Evolutionary conservation across 1,140 invertebrate genomes (phyloP), one percentile per base, ranked within the genome.

Genomic region (Archivesica marissinica): DNA sequence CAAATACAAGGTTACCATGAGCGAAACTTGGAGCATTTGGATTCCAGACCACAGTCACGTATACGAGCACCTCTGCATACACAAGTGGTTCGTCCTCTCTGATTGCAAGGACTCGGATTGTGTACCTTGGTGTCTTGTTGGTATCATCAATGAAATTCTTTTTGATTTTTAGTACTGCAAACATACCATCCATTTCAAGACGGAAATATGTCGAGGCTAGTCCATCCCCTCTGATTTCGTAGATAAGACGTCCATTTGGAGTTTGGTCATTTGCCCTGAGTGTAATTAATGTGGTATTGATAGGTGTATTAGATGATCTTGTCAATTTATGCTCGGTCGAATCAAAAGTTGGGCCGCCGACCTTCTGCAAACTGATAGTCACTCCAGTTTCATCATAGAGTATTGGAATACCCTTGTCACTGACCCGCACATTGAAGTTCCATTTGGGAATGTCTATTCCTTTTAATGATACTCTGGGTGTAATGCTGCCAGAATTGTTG

Each of bases 1-100:
- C 96, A 89, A 98, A 98, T 30, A 95, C 96, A 91, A 97, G 98
- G 95, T 96, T 96, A 1, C 96, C 95, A 90, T 97, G 96, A 85
- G 23, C n/a, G 54, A 91, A 89, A 2, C 30, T 17, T 11, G 90
- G 90, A 13, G 85, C 15, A 41, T 82, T 83, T 39, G 82, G 81
- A 61, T 90, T 90, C 33, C 88, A 50, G 25, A 47, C 85, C 1
- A 91, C 86, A 72, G 15, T 56, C 1, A 91, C 81, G 1, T 47
- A 20, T 1, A 90, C 68, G 28, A 83, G 47, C 2, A 81, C 76
- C 44, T 76, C 86, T 23, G 88, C 86, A 3, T 96, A 97, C 59
- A 98, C 94, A 88, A 96, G 96, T 0, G 97, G 97, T 41, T 97
- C 96, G 0, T 97, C 97, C 87, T 97, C 56, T 38, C 87, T 78